Conservation (phyloP, 2,797 vertebrate genomes). For the Peromyscus nudipes region DNA sequence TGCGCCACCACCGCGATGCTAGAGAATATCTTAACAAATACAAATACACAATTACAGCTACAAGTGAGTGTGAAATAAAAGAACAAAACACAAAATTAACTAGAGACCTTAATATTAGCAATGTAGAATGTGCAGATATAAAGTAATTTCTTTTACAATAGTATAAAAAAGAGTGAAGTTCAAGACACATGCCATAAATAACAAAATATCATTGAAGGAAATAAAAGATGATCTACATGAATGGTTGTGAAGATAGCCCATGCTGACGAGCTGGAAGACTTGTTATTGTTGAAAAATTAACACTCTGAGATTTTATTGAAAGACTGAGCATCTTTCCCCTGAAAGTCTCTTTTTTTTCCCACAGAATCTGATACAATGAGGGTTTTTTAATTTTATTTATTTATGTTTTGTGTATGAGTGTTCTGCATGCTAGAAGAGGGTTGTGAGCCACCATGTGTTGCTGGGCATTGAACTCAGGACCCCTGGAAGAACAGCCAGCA, state of each 20-base stretch:
- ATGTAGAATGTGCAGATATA: background rate
- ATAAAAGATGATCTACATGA: background rate
- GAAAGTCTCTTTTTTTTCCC: background rate
- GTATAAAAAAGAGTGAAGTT: background rate
- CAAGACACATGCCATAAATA: background rate
- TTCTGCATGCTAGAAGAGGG: too few relatives aligned
- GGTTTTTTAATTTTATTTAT: too few relatives aligned
- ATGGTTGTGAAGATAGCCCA: too few relatives aligned
- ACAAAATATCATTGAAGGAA: background rate
- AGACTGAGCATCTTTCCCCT: background rate
- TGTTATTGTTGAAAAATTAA: background rate
- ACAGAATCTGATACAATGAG: background rate
- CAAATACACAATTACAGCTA: background rate
- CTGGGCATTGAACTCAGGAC: too few relatives aligned
- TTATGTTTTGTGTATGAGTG: too few relatives aligned
- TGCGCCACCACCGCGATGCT: too few relatives aligned
- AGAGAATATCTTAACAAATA: background rate
- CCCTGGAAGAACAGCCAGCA: too few relatives aligned
- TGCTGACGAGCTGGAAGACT: background rate
- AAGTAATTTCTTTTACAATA: background rate
- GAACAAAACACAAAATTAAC: background rate
- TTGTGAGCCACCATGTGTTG: too few relatives aligned
- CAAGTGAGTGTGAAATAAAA: background rate
- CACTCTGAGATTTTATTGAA: background rate
- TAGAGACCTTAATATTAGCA: background rate